Conservation (phyloP, 2,797 vertebrate species). For the Taenioides sp. region DNA sequence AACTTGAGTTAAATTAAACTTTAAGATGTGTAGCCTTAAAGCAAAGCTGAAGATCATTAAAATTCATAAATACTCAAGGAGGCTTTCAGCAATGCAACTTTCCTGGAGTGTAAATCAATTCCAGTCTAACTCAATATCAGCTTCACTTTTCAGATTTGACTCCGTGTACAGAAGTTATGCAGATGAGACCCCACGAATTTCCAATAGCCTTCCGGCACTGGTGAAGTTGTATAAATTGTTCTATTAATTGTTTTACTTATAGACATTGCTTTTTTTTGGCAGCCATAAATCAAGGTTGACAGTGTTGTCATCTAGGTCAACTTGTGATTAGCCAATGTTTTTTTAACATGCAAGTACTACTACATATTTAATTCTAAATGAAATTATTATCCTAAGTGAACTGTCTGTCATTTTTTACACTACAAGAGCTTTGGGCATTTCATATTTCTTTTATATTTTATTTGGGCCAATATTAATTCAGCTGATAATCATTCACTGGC, state of each 20-base stretch:
- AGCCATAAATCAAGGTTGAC: background rate
- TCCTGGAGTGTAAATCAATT: background rate
- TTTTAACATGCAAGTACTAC: too few species aligned
- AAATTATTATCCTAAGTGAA: too few species aligned
- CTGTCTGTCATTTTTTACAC: too few species aligned
- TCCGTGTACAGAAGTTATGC: background rate
- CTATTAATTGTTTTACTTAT: background rate
- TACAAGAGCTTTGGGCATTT: background rate
- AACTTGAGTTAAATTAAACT: background rate
- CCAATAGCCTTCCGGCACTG: background rate
- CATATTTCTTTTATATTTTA: background rate
- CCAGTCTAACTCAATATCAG: background rate
- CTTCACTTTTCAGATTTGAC: background rate
- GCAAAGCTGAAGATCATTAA: slow-evolving; percentile 1
- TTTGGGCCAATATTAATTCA: background rate
- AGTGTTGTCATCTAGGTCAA: background rate
- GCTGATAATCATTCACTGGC: background rate
- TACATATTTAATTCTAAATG: too few species aligned
- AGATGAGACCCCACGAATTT: background rate
- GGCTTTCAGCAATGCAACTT: slow-evolving; percentile 2
- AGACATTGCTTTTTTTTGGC: background rate
- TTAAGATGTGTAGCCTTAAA: slow-evolving; percentile 8
- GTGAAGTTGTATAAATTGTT: background rate
- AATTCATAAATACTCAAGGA: background rate
- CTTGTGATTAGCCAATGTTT: background rate